phyloP scores from a whole-genome alignment of 1,140 invertebrate genomes.

The Bacillus rossius region DNA sequence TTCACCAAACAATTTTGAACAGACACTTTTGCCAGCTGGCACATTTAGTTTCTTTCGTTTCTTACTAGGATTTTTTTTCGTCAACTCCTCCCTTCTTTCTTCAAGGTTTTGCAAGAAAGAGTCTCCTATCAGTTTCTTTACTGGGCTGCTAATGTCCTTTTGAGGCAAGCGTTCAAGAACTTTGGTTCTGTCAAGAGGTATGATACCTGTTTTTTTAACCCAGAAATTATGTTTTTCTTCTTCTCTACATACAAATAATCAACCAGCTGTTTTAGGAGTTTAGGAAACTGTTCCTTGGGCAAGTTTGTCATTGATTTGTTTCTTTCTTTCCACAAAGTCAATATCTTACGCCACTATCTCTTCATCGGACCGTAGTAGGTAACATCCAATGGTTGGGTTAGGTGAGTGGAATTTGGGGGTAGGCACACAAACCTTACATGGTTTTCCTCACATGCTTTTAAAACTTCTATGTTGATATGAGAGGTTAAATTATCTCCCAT shows the following conservation, averaged over 20 bases:
- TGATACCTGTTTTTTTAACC: constrained; percentile 8
- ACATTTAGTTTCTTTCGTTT: neutral
- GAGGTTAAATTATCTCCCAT: constrained; percentile 40
- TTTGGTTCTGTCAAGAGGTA: constrained; percentile 2
- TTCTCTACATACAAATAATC: neutral
- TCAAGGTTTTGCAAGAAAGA: neutral
- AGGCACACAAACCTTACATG: constrained; percentile 32
- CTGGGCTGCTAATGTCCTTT: constrained; percentile 2
- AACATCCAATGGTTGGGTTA: constrained; percentile 9
- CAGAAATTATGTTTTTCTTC: constrained; percentile 7
- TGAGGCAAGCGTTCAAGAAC: constrained; percentile 9
- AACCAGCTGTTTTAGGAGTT: constrained; percentile 8
- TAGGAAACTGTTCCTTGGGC: constrained; percentile 13
- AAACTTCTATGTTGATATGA: constrained; percentile 28
- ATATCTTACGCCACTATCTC: constrained; percentile 22
- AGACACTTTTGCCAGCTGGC: too few relatives aligned
- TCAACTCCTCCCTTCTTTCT: neutral
- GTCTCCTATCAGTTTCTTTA: neutral
- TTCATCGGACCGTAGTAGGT: constrained; percentile 24
- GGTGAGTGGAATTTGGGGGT: constrained; percentile 34
- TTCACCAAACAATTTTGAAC: too few relatives aligned
- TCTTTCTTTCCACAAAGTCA: constrained; percentile 17
- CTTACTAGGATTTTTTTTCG: neutral
- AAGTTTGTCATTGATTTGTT: neutral
- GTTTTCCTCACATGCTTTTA: constrained; percentile 26